Percentiles rank a stretch among this genome's conserved stretches.
phyloP scores from a whole-genome alignment of 2,888 invertebrate genomes.

The Megaustenia siamemsis region DNA sequence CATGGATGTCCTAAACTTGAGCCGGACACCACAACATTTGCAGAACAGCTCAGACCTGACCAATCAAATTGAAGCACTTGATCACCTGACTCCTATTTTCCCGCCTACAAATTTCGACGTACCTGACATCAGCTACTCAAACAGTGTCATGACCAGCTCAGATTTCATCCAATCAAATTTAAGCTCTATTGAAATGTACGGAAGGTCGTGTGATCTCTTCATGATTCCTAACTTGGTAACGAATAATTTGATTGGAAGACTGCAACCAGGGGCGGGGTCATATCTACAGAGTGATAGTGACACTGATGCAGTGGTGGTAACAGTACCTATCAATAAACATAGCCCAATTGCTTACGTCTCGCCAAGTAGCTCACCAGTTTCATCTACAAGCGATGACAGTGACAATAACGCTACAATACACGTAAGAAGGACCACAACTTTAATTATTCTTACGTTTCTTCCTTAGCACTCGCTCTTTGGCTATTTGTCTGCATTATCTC shows the following conservation, averaged over 20 bases:
- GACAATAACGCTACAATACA: slow-evolving; percentile 84
- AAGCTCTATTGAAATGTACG: background rate
- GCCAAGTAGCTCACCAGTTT: slow-evolving; percentile 81
- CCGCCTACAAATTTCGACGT: slow-evolving; percentile 78
- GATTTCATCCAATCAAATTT: slow-evolving; percentile 52
- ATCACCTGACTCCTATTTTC: slow-evolving; percentile 72
- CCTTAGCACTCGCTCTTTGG: no score
- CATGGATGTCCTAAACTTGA: background rate
- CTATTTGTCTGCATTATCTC: no score
- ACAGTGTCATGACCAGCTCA: slow-evolving; percentile 56
- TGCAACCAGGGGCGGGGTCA: background rate
- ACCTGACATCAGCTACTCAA: slow-evolving; percentile 75
- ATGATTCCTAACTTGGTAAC: slow-evolving; percentile 23
- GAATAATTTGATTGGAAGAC: background rate
- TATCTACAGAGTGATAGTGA: slow-evolving; percentile 6
- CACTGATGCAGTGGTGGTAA: background rate
- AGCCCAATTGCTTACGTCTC: slow-evolving; percentile 22
- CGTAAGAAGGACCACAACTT: no score
- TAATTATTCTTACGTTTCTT: no score
- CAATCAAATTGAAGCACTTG: slow-evolving; percentile 25
- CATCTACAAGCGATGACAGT: slow-evolving; percentile 90
- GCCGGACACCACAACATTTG: background rate
- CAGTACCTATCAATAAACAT: background rate
- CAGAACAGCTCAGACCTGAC: background rate
- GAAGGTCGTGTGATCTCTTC: slow-evolving; percentile 76